phyloP scores from a whole-genome alignment of 2,113 vertebrate species.

The Lepisosteus oculatus region DNA sequence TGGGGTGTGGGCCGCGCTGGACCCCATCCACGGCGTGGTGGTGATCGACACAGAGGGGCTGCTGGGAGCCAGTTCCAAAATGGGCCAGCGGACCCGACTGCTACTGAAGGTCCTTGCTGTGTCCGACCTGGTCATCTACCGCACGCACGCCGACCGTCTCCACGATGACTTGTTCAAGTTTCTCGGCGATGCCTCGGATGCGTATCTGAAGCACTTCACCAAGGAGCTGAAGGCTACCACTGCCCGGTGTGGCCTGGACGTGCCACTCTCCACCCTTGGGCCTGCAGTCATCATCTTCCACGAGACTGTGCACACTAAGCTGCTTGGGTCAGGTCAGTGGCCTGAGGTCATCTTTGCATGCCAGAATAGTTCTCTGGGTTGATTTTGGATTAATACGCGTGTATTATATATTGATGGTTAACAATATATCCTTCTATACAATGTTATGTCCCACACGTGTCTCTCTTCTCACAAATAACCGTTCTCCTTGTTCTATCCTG shows the following conservation, averaged over 20 bases:
- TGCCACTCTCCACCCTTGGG: slow-evolving; percentile 91
- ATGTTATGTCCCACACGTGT: no score
- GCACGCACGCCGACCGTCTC: slow-evolving; percentile 93
- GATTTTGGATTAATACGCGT: no score
- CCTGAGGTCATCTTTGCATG: background rate
- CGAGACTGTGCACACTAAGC: slow-evolving; percentile 94
- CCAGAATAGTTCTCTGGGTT: no score
- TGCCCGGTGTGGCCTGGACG: slow-evolving; percentile 91
- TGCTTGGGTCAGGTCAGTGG: slow-evolving; percentile 89
- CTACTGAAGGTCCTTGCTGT: slow-evolving; percentile 94
- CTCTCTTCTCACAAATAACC: no score
- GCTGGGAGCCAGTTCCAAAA: slow-evolving; percentile 87
- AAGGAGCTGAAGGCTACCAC: slow-evolving; percentile 95
- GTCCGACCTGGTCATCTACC: slow-evolving; percentile 94
- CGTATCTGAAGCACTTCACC: slow-evolving; percentile 95
- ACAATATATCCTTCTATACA: no score
- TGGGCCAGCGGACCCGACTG: slow-evolving; percentile 92
- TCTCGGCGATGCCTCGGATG: slow-evolving; percentile 94
- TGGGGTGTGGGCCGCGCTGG: slow-evolving; percentile 94
- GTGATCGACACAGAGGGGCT: slow-evolving; percentile 95
- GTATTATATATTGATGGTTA: no score
- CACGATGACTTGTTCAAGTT: slow-evolving; percentile 98
- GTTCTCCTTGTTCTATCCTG: slow-evolving; percentile 10
- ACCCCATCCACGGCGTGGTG: slow-evolving; percentile 85
- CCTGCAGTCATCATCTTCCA: slow-evolving; percentile 97